Base-by-base conservation (phyloP, 2,888 invertebrate genomes). In the Apotomis capreana region DNA sequence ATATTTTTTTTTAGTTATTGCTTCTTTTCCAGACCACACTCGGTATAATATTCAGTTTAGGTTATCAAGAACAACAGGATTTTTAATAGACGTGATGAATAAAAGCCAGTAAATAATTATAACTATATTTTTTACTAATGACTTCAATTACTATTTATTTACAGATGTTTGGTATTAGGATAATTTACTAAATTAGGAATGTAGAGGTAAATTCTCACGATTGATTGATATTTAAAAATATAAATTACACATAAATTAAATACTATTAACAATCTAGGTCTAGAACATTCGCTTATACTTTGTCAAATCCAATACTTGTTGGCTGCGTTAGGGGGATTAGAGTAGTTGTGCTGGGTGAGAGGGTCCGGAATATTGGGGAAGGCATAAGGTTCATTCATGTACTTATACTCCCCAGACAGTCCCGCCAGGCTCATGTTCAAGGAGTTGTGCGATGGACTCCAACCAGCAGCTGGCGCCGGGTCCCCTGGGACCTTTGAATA, bases 271-370 rank as follows among this genome's bases (percentile, higher is more conserved):
- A 78, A 79, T 76, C 65, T 72, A 69, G 77, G 78, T 77, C 75
- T 78, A 79, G 69, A 78, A 78, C 74, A 77, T 78, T 69, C 68
- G 55, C 76, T 77, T 76, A 64, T 70, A 69, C 51, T 69, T 71
- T 84, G 88, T 92, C 91, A 93, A 86, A 93, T 92, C 94, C 94
- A 94, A 76, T 94, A 94, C 80, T 94, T 94, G 77, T 92, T 94
- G 12, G 88, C 82, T 68, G 89, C 79, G 75, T 90, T 91, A 4
- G 91, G 83, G 55, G 93, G 88, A 82, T 90, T 92, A 54, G 91
- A 89, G 78, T 94, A 94, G 75, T 82, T 90, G 74, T 93, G 94
- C 76, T 93, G 93, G 68, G 85, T 85, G 12, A 94, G 83, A 44
- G 93, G 90, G 75, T 94, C 94, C 52, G 87, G 78, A 69, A 93